phyloP scores from a whole-genome alignment of 2,113 vertebrate species.

The Mesitornis unicolor region DNA sequence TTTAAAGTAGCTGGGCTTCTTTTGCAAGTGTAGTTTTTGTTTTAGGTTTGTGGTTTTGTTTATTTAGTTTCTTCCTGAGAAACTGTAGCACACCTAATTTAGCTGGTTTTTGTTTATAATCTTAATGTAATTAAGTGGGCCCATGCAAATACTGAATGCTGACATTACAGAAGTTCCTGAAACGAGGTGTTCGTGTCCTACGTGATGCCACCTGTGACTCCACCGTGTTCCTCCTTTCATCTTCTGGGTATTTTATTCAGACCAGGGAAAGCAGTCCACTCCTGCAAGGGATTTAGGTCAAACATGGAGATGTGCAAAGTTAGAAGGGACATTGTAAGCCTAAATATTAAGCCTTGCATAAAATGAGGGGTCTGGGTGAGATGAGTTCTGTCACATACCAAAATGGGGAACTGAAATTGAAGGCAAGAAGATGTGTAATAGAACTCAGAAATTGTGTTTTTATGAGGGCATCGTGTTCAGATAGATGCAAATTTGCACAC shows the following conservation, averaged over 20 bases:
- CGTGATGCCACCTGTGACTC: background rate
- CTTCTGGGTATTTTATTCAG: background rate
- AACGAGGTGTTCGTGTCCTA: background rate
- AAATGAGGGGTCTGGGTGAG: background rate
- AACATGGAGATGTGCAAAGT: background rate
- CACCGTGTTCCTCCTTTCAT: background rate
- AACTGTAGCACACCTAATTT: background rate
- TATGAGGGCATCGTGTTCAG: background rate
- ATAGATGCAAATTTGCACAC: background rate
- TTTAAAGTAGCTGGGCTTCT: background rate
- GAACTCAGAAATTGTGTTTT: background rate
- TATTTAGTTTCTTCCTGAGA: background rate
- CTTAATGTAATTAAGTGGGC: background rate
- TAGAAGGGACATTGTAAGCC: background rate
- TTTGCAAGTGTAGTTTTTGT: background rate
- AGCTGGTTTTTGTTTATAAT: background rate
- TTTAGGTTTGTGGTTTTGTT: rapidly evolving
- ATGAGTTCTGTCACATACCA: background rate
- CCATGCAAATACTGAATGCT: background rate
- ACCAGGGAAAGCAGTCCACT: background rate
- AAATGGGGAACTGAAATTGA: background rate
- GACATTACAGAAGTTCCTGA: background rate
- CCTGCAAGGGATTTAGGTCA: background rate
- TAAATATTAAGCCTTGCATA: background rate
- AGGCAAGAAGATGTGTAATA: background rate